Evolutionary conservation across 2,888 invertebrate genomes (phyloP), one percentile per base, ranked within the genome.

Genomic region (Hedychridium roseum): DNA sequence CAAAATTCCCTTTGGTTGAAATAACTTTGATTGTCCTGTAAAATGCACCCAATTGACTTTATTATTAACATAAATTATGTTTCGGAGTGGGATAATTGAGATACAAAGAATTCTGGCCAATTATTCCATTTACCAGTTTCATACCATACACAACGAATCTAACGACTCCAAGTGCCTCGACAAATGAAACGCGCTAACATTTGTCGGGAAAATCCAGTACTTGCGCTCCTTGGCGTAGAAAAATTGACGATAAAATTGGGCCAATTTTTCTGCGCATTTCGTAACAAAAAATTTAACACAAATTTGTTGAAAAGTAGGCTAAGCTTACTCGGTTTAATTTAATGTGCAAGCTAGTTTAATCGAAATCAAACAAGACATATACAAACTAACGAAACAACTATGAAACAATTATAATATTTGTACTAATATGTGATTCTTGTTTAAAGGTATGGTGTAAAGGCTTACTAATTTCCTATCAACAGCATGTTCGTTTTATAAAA

Each of bases 161-260:
- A 31, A 16, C 9, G 20, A 14, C 30, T 12, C 2, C 23, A 28
- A 15, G 34, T 18, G 12, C 21, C 23, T 12, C 20, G 43, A 38
- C 43, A 46, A 50, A 49, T 49, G 48, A 34, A 45, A 51, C 38
- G 28, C 17, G 41, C 9, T 38, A 42, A 45, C 30, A 31, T 26
- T 34, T 37, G 26, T 35, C 26, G 12, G 21, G 30, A 44, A 31
- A 37, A 12, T 30, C 12, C 40, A 28, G n/a, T n/a, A n/a, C n/a
- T n/a, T n/a, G n/a, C n/a, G n/a, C n/a, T n/a, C n/a, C 37, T 37
- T 21, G 21, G 30, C 50, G 32, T 49, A 36, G 43, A 57, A 51
- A 35, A 27, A 43, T 57, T 42, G 51, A 54, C 31, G 32, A 51
- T 30, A 36, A n/a, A n/a, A 37, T 31, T 51, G 41, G 38, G 46